These are phyloP conservation scores for Drosophila sucinea DNA, from an alignment of 1,140 invertebrate species.

Conservation along the genomic window DNA sequence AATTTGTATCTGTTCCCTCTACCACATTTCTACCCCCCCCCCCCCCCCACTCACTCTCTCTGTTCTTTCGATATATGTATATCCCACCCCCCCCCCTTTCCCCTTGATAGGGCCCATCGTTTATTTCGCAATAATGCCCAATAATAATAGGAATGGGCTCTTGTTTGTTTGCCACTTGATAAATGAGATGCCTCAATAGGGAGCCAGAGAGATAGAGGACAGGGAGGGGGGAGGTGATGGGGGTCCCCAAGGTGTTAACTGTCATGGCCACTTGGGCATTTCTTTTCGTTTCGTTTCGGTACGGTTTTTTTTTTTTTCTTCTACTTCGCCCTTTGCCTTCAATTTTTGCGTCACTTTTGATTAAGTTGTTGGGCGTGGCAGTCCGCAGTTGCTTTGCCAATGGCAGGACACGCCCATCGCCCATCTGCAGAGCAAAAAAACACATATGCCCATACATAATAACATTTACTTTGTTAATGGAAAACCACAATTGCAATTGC, in stretches of 20 bases:
- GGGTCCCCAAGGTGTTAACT: slow-evolving; percentile 49
- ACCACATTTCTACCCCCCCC: neutral
- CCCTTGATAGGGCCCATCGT: slow-evolving; percentile 23
- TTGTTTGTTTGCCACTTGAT: slow-evolving; percentile 70
- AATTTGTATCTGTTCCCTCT: slow-evolving; percentile 58
- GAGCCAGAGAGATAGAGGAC: neutral
- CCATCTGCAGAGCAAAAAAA: neutral
- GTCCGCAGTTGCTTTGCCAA: slow-evolving; percentile 58
- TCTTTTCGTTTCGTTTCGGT: slow-evolving; percentile 1
- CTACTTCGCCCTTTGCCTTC: slow-evolving; percentile 26
- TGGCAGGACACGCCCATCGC: slow-evolving; percentile 20
- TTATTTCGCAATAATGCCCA: slow-evolving; percentile 65
- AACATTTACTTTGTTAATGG: slow-evolving; percentile 4
- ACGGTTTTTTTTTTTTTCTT: neutral
- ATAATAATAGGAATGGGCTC: slow-evolving; percentile 71
- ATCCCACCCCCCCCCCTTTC: neutral
- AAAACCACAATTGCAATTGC: slow-evolving; percentile 7
- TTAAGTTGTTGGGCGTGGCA: slow-evolving; percentile 70
- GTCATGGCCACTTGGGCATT: slow-evolving; percentile 41
- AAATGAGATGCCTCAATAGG: slow-evolving; percentile 61
- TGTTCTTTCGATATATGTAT: neutral
- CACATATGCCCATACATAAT: neutral
- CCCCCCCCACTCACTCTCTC: neutral
- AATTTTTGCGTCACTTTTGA: slow-evolving; percentile 43
- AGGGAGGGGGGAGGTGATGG: neutral